Percentiles rank a stretch among this genome's conserved stretches.
Conservation (phyloP, 2,113 vertebrate genomes). For the Calypte anna region DNA sequence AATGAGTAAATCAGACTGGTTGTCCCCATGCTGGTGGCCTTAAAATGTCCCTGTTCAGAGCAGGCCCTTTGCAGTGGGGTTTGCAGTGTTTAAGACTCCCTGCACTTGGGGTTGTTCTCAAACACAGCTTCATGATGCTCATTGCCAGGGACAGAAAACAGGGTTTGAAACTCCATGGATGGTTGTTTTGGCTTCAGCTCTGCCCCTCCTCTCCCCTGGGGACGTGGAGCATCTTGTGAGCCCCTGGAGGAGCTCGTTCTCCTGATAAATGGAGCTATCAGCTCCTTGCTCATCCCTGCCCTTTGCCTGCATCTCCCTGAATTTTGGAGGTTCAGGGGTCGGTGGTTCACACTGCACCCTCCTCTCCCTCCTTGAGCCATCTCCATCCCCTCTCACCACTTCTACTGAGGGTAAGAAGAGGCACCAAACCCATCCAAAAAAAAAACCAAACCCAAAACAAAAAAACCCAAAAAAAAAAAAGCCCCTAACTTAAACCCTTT, state of each 20-base stretch:
- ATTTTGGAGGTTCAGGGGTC: fast-evolving
- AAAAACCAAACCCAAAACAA: not conserved
- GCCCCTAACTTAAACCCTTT: fast-evolving
- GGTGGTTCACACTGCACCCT: not conserved
- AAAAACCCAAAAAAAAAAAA: too few species aligned
- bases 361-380: not conserved
- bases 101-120: fast-evolving
- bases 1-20: fast-evolving
- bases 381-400: not conserved
- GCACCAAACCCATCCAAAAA: not conserved
- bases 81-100: fast-evolving
- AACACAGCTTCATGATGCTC: not conserved
- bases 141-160: fast-evolving
- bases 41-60: fast-evolving
- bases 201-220: fast-evolving
- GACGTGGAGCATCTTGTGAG: fast-evolving
- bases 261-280: fast-evolving
- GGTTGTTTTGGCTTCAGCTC: fast-evolving
- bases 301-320: fast-evolving
- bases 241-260: fast-evolving
- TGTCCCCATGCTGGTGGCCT: not conserved
- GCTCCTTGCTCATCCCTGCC: not conserved
- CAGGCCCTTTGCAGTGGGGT: fast-evolving
- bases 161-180: fast-evolving
- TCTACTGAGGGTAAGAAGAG: fast-evolving